Conservation (phyloP, 2,113 vertebrate species). For the Labeo catla region DNA sequence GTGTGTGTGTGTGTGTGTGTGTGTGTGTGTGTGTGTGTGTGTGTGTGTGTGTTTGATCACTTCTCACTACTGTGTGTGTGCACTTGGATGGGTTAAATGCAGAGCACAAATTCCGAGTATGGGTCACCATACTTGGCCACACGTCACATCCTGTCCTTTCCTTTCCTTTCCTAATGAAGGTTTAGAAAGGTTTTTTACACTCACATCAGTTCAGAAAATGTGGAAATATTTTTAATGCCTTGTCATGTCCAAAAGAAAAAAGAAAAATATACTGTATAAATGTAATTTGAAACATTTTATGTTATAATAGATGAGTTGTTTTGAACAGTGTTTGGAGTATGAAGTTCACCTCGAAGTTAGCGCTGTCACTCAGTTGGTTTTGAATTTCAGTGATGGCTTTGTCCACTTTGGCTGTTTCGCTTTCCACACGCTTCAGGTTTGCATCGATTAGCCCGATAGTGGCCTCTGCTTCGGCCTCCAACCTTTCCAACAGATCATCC, state of each 20-base stretch:
- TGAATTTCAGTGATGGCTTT: conserved; percentile 71
- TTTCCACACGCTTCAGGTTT: conserved; percentile 70
- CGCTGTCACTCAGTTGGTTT: conserved; percentile 65
- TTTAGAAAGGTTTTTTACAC: too few species aligned
- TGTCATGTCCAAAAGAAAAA: not conserved
- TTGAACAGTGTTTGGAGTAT: not conserved
- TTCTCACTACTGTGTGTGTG: too few species aligned
- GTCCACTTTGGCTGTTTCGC: conserved; percentile 63
- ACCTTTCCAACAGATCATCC: conserved; percentile 74
- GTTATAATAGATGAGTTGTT: not conserved
- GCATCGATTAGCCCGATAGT: conserved; percentile 70
- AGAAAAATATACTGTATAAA: not conserved
- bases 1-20: too few species aligned
- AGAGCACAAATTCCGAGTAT: too few species aligned
- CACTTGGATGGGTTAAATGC: too few species aligned
- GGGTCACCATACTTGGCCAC: too few species aligned
- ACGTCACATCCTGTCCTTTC: too few species aligned
- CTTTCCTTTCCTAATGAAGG: too few species aligned
- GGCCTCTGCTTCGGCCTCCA: conserved; percentile 73
- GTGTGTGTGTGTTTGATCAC: too few species aligned
- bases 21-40: too few species aligned
- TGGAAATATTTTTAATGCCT: not conserved
- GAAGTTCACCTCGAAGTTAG: conserved; percentile 71
- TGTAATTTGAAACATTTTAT: not conserved
- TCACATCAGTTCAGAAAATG: too few species aligned